Conservation (phyloP, 2,113 vertebrate genomes). For the Geococcyx californianus region DNA sequence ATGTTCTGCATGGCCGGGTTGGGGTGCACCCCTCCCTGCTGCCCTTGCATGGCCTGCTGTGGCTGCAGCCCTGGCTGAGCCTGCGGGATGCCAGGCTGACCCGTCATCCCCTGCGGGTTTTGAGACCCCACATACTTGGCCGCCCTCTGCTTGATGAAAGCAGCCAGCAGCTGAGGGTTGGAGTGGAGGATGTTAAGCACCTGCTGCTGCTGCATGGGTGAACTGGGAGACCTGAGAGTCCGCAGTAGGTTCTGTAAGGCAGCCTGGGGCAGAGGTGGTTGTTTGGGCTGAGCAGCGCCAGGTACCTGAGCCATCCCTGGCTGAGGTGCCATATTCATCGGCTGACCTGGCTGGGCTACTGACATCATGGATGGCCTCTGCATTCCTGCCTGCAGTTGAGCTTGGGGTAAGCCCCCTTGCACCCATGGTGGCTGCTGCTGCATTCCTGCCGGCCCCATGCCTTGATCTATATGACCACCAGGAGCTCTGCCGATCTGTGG, state of each 20-base stretch:
- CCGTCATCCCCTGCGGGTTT: conserved; percentile 73
- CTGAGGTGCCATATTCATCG: conserved; percentile 81
- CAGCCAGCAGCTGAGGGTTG: conserved; percentile 94
- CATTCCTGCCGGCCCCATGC: conserved; percentile 79
- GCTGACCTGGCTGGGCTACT: conserved; percentile 87
- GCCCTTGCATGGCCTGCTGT: conserved; percentile 73
- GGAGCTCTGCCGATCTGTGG: conserved; percentile 80
- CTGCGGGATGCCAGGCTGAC: conserved; percentile 76
- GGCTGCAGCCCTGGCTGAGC: conserved; percentile 75
- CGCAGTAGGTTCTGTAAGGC: conserved; percentile 85
- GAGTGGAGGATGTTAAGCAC: conserved; percentile 95
- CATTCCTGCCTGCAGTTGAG: conserved; percentile 84
- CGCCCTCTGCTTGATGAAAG: conserved; percentile 94
- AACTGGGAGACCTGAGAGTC: conserved; percentile 85
- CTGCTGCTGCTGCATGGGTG: conserved; percentile 93
- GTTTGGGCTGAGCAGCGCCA: conserved; percentile 79
- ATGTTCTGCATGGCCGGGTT: conserved; percentile 79
- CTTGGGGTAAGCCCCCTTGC: conserved; percentile 84
- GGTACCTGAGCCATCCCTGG: conserved; percentile 80
- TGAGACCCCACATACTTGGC: conserved; percentile 88
- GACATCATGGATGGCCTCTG: conserved; percentile 90
- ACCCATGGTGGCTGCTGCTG: conserved; percentile 80
- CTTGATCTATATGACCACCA: conserved; percentile 77
- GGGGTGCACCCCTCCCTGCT: conserved; percentile 77
- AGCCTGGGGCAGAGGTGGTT: conserved; percentile 81